phyloP scores from a whole-genome alignment of 2,113 vertebrate genomes.

The Sinocyclocheilus rhinocerous region DNA sequence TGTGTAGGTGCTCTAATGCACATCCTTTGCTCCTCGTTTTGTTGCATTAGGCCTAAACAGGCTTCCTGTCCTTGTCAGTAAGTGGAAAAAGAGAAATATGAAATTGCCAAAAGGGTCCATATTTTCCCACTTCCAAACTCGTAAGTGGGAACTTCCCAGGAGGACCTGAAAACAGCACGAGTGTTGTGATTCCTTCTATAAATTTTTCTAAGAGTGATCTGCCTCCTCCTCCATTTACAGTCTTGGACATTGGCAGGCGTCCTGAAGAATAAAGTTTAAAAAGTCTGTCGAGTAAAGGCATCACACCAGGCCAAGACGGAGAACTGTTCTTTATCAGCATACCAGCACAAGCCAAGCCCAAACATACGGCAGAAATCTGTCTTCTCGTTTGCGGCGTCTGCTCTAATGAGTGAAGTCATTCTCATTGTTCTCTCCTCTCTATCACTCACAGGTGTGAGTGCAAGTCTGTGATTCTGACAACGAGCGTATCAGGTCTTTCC shows the following conservation, averaged over 20 bases:
- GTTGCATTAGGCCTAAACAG: background rate
- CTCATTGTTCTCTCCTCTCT: background rate
- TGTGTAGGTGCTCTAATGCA: background rate
- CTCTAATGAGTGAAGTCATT: conserved; percentile 20
- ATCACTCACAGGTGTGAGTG: conserved; percentile 8
- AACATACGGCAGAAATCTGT: conserved; percentile 26
- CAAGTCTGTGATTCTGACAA: conserved; percentile 17
- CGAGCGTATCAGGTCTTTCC: conserved; percentile 19
- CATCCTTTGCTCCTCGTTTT: background rate
- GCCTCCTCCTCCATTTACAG: background rate
- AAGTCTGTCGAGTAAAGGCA: background rate
- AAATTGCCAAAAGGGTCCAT: background rate
- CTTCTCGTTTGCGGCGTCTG: background rate
- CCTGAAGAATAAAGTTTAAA: conserved; percentile 1
- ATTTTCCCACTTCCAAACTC: background rate
- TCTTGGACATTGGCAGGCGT: background rate
- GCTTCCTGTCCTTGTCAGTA: background rate
- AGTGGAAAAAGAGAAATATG: background rate
- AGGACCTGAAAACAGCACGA: background rate
- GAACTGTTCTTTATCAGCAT: conserved; percentile 10
- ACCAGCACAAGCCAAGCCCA: conserved; percentile 17
- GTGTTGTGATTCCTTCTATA: background rate
- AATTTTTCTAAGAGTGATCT: background rate
- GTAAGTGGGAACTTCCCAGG: background rate
- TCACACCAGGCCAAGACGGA: conserved; percentile 9